phyloP scores from a whole-genome alignment of 2,113 vertebrate genomes.

The Colistium nudipinnis region DNA sequence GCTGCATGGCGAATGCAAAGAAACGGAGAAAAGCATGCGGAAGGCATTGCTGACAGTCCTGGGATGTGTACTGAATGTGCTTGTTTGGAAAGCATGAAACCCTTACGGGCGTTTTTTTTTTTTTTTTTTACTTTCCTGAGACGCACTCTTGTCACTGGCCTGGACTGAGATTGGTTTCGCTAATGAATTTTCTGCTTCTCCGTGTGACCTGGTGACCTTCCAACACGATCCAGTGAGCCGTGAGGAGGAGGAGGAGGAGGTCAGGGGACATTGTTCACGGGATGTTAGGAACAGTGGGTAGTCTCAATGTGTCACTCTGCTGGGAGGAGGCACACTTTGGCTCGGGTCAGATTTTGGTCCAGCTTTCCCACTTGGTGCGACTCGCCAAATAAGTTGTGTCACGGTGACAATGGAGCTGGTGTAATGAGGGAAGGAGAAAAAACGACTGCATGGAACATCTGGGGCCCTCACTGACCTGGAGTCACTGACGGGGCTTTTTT shows the following conservation, averaged over 20 bases:
- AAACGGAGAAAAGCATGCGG: slow-evolving; percentile 50
- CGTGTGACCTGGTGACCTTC: slow-evolving; percentile 30
- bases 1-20: slow-evolving; percentile 54
- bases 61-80: slow-evolving; percentile 46
- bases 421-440: background rate
- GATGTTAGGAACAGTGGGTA: slow-evolving; percentile 17
- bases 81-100: slow-evolving; percentile 53
- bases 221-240: slow-evolving; percentile 30
- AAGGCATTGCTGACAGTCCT: slow-evolving; percentile 11
- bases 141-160: slow-evolving; percentile 4
- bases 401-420: slow-evolving; percentile 8
- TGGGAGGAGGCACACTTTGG: slow-evolving; percentile 56
- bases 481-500: background rate
- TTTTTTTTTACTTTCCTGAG: too few relatives aligned
- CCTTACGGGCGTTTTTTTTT: too few relatives aligned
- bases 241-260: slow-evolving; percentile 10
- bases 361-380: slow-evolving; percentile 23
- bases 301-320: slow-evolving; percentile 31
- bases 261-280: slow-evolving; percentile 23
- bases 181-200: slow-evolving; percentile 37
- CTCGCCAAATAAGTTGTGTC: slow-evolving; percentile 1
- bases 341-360: slow-evolving; percentile 29
- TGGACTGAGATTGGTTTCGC: slow-evolving; percentile 32
- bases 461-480: background rate
- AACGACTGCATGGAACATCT: background rate